These are phyloP conservation scores for Cryptus armator DNA, from an alignment of 2,888 invertebrate species.

Conservation along the genomic window DNA sequence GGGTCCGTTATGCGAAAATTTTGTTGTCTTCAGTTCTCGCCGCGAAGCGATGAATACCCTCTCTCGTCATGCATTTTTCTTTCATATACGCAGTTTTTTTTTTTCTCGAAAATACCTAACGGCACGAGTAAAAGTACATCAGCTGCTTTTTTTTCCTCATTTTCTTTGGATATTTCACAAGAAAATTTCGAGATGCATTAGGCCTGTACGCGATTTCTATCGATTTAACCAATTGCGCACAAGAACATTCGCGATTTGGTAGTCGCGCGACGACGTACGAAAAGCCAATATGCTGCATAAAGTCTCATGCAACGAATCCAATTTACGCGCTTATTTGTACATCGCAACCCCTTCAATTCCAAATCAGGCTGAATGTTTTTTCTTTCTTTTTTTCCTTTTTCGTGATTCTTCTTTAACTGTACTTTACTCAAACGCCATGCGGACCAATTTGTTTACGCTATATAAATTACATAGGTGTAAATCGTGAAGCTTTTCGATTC, in stretches of 20 bases:
- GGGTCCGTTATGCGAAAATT: constrained; percentile 49
- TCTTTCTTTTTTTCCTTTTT: constrained; percentile 6
- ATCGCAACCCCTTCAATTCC: constrained; percentile 36
- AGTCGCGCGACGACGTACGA: constrained; percentile 4
- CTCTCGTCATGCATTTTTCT: constrained; percentile 22
- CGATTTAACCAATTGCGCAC: constrained; percentile 45
- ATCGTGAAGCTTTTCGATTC: constrained; percentile 6
- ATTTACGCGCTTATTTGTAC: constrained; percentile 30
- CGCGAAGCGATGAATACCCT: constrained; percentile 35
- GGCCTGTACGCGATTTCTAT: constrained; percentile 25
- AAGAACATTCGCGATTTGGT: constrained; percentile 17
- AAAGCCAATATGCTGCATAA: constrained; percentile 7
- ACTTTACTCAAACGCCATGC: constrained; percentile 8
- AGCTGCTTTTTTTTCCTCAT: constrained; percentile 15
- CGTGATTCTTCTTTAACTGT: not conserved
- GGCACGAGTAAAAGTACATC: not conserved
- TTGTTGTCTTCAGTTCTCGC: constrained; percentile 51
- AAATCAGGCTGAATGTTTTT: constrained; percentile 19
- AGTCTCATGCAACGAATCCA: constrained; percentile 27
- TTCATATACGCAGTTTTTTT: constrained; percentile 12
- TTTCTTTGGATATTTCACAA: constrained; percentile 4
- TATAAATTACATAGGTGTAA: constrained; percentile 21
- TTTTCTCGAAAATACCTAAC: constrained; percentile 11
- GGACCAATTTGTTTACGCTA: not conserved
- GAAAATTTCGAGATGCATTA: constrained; percentile 23